Base-by-base conservation (phyloP, 2,113 vertebrate genomes). In the Scopus umbretta region DNA sequence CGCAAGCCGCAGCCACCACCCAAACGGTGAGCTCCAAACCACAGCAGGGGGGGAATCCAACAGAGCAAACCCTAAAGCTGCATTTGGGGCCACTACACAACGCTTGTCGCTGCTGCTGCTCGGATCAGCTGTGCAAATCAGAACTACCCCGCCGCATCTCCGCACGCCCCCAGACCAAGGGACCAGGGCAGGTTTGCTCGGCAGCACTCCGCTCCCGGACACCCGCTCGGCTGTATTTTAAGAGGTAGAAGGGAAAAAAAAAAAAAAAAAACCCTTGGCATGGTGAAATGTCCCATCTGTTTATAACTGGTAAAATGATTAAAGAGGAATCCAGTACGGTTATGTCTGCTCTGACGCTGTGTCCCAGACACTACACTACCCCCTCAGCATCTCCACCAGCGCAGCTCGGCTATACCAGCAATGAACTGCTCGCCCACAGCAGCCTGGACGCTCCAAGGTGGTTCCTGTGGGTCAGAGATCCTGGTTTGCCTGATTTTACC, bases 91-190 rank as follows among this genome's bases (percentile, higher is more conserved):
- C 10, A 7, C 20, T 4, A 3, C 71, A 10, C 36, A 55, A 50
- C 20, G 50, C n/a, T 59, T 13, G 40, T 50, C n/a, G 15, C 45
- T 20, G 30, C n/a, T 13, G 36, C 34, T 29, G 34, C 78, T 49
- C 20, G 6, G 23, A 63, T 74, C 72, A 30, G 67, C 73, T 45
- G 10, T 4, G 32, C 74, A n/a, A 42, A 52, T 14, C 5, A 53
- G 62, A 61, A 62, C 10, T 16, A 67, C 68, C 43, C 34, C 1
- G 2, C 23, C 7, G 11, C 5, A 3, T 43, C 74, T 20, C 55
- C 10, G 0, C 2, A 3, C 2, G 1, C 9, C 5, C 5, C 36
- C 6, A 2, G 9, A 36, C 38, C 13, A 18, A 25, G 67, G 70
- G 49, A 86, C n/a, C 2, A 3, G 22, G 61, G 42, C 61, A 66